Percentiles rank a stretch among this genome's conserved stretches.
Evolutionary conservation across 2,113 vertebrate genomes (phyloP).

Genomic region (Riparia riparia): DNA sequence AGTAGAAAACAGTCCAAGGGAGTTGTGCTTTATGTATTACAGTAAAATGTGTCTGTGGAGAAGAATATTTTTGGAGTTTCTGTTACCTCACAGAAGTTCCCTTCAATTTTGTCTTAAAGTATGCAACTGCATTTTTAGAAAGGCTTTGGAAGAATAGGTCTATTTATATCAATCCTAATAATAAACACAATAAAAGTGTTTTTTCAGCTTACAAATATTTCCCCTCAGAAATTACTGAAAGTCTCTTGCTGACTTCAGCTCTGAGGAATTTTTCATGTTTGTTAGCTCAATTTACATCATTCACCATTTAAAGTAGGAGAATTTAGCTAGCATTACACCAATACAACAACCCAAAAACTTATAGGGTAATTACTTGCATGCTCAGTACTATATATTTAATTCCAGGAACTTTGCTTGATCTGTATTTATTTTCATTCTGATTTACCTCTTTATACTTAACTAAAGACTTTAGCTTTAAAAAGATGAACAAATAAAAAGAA

Average conservation of each 20-base stretch:
- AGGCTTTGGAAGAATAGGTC: background rate
- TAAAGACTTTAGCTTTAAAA: background rate
- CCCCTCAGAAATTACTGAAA: slow-evolving; percentile 23
- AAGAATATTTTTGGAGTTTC: background rate
- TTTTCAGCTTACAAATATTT: slow-evolving; percentile 44
- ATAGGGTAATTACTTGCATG: background rate
- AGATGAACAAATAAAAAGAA: background rate
- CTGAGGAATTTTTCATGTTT: slow-evolving; percentile 27
- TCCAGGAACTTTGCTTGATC: background rate
- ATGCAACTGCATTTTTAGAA: background rate
- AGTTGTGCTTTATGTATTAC: background rate
- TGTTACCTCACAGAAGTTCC: background rate
- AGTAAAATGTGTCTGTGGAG: background rate
- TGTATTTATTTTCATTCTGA: background rate
- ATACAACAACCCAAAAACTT: background rate
- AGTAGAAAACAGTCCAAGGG: background rate
- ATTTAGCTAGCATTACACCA: slow-evolving; percentile 17
- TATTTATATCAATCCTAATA: slow-evolving; percentile 30
- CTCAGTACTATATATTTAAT: background rate
- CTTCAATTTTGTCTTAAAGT: background rate
- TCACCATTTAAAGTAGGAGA: background rate
- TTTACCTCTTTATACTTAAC: background rate
- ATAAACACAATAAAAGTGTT: background rate
- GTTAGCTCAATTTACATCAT: slow-evolving; percentile 25
- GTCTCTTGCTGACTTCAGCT: slow-evolving; percentile 42